Evolutionary conservation across 2,888 invertebrate species (phyloP).

Genomic region (Oxytorus armatus): DNA sequence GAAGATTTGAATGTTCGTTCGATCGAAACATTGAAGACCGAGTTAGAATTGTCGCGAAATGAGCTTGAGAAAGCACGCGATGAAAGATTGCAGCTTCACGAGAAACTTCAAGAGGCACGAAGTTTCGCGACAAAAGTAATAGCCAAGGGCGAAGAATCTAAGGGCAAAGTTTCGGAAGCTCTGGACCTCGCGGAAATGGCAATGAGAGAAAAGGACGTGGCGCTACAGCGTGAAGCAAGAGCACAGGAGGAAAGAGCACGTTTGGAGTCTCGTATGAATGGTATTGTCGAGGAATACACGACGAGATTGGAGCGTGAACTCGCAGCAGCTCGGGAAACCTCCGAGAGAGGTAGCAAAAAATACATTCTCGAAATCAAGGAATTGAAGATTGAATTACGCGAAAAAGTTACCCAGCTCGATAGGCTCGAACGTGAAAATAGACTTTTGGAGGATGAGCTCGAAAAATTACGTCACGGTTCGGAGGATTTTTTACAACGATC

Average conservation of each 20-base stretch:
- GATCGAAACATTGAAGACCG: slow-evolving; percentile 66
- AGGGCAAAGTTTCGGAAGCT: slow-evolving; percentile 87
- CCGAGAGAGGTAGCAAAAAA: slow-evolving; percentile 87
- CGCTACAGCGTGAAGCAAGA: slow-evolving; percentile 84
- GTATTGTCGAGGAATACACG: slow-evolving; percentile 76
- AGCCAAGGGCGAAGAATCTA: slow-evolving; percentile 85
- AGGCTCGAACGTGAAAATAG: slow-evolving; percentile 86
- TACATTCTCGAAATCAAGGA: slow-evolving; percentile 86
- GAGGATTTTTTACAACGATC: slow-evolving; percentile 73
- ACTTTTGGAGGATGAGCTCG: slow-evolving; percentile 86
- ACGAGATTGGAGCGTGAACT: slow-evolving; percentile 86
- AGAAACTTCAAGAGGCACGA: slow-evolving; percentile 83
- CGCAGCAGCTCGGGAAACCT: slow-evolving; percentile 86
- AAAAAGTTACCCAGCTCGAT: slow-evolving; percentile 86
- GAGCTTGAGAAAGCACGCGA: slow-evolving; percentile 75
- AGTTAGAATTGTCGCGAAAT: slow-evolving; percentile 76
- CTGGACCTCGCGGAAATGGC: slow-evolving; percentile 86
- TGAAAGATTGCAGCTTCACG: slow-evolving; percentile 82
- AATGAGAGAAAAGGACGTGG: slow-evolving; percentile 86
- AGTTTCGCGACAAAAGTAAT: slow-evolving; percentile 82
- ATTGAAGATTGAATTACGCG: slow-evolving; percentile 86
- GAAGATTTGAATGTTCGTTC: slow-evolving; percentile 67
- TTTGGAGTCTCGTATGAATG: slow-evolving; percentile 74
- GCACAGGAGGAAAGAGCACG: slow-evolving; percentile 76
- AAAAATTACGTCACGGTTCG: slow-evolving; percentile 77